Conservation (phyloP, 2,888 invertebrate genomes). For the Holacanthella duospinosa region DNA sequence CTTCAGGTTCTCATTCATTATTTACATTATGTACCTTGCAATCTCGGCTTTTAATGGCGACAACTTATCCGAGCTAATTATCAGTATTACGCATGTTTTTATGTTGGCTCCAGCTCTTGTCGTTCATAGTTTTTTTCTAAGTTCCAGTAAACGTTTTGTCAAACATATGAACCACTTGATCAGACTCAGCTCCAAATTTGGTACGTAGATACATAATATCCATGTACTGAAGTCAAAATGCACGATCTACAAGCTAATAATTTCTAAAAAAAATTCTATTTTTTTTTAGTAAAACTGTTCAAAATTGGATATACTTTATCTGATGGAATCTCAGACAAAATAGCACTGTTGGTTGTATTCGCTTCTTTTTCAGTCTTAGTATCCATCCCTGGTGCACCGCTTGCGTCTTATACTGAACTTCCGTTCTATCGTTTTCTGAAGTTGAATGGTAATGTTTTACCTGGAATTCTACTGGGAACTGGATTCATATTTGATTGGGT, state of each 20-base stretch:
- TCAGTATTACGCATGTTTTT: background rate
- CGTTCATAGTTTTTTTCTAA: background rate
- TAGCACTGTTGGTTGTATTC: background rate
- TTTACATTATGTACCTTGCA: background rate
- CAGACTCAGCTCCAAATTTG: background rate
- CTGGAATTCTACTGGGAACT: background rate
- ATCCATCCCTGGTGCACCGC: background rate
- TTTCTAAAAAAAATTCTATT: too few relatives aligned
- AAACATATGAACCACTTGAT: background rate
- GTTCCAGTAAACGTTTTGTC: background rate
- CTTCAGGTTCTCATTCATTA: background rate
- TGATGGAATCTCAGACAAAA: too few relatives aligned
- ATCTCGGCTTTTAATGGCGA: background rate
- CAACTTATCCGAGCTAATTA: background rate
- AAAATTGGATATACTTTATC: too few relatives aligned
- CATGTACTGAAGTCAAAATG: too few relatives aligned
- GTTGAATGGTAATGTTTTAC: background rate
- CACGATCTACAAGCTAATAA: too few relatives aligned
- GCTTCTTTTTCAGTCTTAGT: background rate
- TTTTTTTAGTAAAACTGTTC: too few relatives aligned
- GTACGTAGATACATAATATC: background rate
- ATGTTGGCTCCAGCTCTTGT: background rate
- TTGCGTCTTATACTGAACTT: background rate
- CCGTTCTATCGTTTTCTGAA: background rate
- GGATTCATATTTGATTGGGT: background rate